Percentiles rank a stretch among this genome's conserved stretches.
phyloP scores from a whole-genome alignment of 2,888 invertebrate species.

The Sinohyriopsis cumingii region DNA sequence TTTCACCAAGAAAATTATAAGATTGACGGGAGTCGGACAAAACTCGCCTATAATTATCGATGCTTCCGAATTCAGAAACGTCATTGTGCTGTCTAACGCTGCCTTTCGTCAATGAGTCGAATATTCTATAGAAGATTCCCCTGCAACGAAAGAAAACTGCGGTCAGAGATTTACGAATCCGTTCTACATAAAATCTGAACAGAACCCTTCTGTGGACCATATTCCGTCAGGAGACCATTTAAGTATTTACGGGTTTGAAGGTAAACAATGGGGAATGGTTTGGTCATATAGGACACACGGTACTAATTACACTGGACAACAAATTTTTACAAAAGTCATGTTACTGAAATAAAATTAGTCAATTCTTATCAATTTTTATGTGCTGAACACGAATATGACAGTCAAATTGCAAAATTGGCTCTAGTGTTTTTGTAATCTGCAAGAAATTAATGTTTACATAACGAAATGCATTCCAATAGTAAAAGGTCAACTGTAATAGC shows the following conservation, averaged over 20 bases:
- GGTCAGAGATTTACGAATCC: conserved; percentile 28
- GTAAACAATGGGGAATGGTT: conserved; percentile 17
- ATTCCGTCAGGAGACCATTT: conserved; percentile 1
- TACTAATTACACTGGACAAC: too few species aligned
- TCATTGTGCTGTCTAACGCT: conserved; percentile 22
- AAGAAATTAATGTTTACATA: too few species aligned
- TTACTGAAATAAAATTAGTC: too few species aligned
- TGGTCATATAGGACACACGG: too few species aligned
- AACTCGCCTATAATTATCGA: conserved; percentile 17
- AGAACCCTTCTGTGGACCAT: neutral
- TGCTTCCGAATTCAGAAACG: conserved; percentile 26
- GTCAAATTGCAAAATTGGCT: too few species aligned
- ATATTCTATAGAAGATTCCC: conserved; percentile 18
- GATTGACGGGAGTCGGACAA: neutral
- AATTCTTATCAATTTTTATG: too few species aligned
- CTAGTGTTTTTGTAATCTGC: too few species aligned
- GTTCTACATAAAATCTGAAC: conserved; percentile 17
- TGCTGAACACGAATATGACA: too few species aligned
- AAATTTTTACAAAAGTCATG: too few species aligned
- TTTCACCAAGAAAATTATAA: conserved; percentile 17
- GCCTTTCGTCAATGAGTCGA: conserved; percentile 23
- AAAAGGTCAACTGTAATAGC: too few species aligned
- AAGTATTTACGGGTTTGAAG: conserved; percentile 12
- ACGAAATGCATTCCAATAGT: too few species aligned
- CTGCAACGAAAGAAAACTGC: conserved; percentile 17